Conservation (phyloP, 2,888 invertebrate species). For the Cantharis rufa region DNA sequence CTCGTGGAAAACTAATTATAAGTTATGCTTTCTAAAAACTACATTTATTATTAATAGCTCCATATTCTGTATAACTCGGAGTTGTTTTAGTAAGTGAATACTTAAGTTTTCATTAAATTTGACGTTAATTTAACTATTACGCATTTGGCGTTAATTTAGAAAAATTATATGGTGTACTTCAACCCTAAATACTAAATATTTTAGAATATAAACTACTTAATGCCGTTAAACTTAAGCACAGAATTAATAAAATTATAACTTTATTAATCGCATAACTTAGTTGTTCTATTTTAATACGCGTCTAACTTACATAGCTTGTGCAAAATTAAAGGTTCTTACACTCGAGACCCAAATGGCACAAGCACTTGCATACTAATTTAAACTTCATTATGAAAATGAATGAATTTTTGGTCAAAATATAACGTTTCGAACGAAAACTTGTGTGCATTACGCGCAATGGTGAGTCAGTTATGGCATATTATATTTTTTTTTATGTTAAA, state of each 20-base stretch:
- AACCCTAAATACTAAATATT: neutral
- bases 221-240: neutral
- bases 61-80: neutral
- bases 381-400: neutral
- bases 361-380: conserved; percentile 4
- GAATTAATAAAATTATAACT: neutral
- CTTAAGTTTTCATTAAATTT: neutral
- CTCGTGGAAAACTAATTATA: neutral
- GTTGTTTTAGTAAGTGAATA: neutral
- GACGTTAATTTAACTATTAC: neutral
- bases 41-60: neutral
- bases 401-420: neutral
- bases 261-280: neutral
- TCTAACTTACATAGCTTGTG: neutral
- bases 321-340: conserved; percentile 5
- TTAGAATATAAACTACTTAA: neutral
- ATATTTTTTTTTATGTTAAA: neutral
- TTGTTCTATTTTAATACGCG: conserved; percentile 3
- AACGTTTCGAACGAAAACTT: neutral
- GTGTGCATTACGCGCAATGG: neutral
- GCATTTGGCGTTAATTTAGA: neutral
- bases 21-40: neutral
- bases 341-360: conserved; percentile 1
- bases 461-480: neutral
- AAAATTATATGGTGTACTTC: neutral